A percentile compares a stretch with the other conserved stretches of the same genome.
Evolutionary conservation across 2,888 invertebrate species (phyloP).

Genomic region (Ophion costatus): DNA sequence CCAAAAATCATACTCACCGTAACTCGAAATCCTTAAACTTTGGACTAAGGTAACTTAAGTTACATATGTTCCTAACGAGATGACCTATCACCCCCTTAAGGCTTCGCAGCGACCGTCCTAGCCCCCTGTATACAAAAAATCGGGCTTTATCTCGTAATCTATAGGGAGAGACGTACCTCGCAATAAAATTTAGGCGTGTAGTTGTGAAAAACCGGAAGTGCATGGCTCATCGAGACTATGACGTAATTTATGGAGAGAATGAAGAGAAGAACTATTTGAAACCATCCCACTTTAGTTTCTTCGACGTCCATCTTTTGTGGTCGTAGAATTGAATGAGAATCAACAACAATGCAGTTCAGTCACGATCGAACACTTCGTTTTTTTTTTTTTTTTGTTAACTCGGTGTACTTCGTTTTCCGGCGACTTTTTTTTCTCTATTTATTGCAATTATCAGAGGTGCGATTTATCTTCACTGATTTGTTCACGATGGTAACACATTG

Average conservation of each 20-base stretch:
- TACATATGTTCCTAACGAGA: too few relatives aligned
- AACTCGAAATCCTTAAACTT: too few relatives aligned
- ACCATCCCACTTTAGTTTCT: slow-evolving; percentile 78
- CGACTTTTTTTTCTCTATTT: neutral
- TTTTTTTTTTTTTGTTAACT: neutral
- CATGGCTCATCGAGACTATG: slow-evolving; percentile 82
- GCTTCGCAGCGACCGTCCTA: too few relatives aligned
- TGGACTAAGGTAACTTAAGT: too few relatives aligned
- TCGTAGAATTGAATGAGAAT: neutral
- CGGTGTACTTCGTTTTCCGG: neutral
- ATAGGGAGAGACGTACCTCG: slow-evolving; percentile 74
- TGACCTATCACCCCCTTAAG: too few relatives aligned
- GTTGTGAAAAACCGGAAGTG: slow-evolving; percentile 81
- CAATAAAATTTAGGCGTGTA: slow-evolving; percentile 82
- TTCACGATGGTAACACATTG: slow-evolving; percentile 15
- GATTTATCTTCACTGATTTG: slow-evolving; percentile 13
- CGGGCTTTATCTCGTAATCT: neutral
- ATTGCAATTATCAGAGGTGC: neutral
- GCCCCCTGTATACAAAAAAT: neutral
- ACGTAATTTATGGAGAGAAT: slow-evolving; percentile 81
- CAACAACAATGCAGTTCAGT: neutral
- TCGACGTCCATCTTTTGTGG: slow-evolving; percentile 75
- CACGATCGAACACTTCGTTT: neutral
- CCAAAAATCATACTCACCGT: too few relatives aligned
- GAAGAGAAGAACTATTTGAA: slow-evolving; percentile 79